Percentiles rank a stretch among this genome's conserved stretches.
These are phyloP conservation scores for Xylocampa areola DNA, from an alignment of 2,888 invertebrate genomes.

Conservation along the genomic window DNA sequence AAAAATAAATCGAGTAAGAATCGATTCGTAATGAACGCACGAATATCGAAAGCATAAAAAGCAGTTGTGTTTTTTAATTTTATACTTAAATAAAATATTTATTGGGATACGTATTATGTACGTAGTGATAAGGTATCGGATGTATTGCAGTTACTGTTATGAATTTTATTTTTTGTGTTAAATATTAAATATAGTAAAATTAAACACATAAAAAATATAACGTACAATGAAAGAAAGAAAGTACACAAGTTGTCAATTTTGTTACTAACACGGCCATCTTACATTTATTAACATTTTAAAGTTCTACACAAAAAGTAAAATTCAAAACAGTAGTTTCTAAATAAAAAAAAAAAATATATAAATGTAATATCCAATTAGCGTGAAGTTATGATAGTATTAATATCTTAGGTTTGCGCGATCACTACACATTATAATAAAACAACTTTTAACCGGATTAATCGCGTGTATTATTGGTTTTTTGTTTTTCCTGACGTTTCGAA, in stretches of 20 bases:
- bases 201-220: conserved; percentile 38
- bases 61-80: conserved; percentile 87
- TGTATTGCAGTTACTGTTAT: conserved; percentile 55
- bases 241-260: conserved; percentile 41
- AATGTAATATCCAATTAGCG: conserved; percentile 79
- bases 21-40: conserved; percentile 68
- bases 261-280: conserved; percentile 18
- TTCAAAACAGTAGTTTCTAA: conserved; percentile 48
- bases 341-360: conserved; percentile 62
- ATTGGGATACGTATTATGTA: conserved; percentile 83
- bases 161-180: conserved; percentile 53
- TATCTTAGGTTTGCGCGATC: no score
- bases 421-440: no score
- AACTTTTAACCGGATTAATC: no score
- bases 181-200: conserved; percentile 29
- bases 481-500: no score
- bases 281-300: conserved; percentile 22
- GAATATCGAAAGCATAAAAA: conserved; percentile 80
- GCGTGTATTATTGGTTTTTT: no score
- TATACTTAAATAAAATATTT: conserved; percentile 86
- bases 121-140: conserved; percentile 72
- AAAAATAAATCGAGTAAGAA: conserved; percentile 60
- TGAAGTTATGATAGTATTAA: conserved; percentile 70
- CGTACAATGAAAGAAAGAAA: conserved; percentile 34
- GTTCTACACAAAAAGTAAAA: conserved; percentile 37